A percentile compares a stretch with the other conserved stretches of the same genome.
These are phyloP conservation scores for Trachelus troglodyta DNA, from an alignment of 2,888 invertebrate species.

Conservation along the genomic window DNA sequence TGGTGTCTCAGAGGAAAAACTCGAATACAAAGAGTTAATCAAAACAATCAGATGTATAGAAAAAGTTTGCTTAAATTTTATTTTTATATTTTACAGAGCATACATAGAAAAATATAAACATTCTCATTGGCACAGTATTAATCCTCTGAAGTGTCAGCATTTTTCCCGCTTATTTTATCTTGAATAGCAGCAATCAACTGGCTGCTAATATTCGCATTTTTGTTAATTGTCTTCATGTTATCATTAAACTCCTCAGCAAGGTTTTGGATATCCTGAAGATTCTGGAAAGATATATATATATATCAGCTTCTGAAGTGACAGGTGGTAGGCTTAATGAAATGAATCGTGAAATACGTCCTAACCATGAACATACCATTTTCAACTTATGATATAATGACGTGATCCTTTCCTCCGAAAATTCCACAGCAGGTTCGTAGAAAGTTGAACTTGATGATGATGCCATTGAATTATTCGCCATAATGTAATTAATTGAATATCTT, in stretches of 20 bases:
- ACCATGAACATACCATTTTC: constrained; percentile 21
- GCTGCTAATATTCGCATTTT: constrained; percentile 18
- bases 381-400: constrained; percentile 24
- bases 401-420: constrained; percentile 28
- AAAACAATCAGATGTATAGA: neutral
- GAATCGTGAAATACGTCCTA: neutral
- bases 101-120: constrained; percentile 7
- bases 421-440: constrained; percentile 19
- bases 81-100: constrained; percentile 21
- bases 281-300: constrained; percentile 25
- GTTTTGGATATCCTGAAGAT: constrained; percentile 30
- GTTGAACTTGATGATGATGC: constrained; percentile 23
- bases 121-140: neutral
- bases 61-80: constrained; percentile 15
- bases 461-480: constrained; percentile 31
- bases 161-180: neutral
- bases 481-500: constrained; percentile 5
- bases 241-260: constrained; percentile 23
- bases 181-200: constrained; percentile 12
- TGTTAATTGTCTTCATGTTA: constrained; percentile 22
- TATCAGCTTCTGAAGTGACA: neutral
- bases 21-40: neutral
- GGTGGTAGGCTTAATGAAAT: neutral
- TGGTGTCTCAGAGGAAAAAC: too few species aligned
- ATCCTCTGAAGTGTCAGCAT: neutral